Base-by-base conservation (phyloP, 2,888 invertebrate species). In the Cynaeus angustus region DNA sequence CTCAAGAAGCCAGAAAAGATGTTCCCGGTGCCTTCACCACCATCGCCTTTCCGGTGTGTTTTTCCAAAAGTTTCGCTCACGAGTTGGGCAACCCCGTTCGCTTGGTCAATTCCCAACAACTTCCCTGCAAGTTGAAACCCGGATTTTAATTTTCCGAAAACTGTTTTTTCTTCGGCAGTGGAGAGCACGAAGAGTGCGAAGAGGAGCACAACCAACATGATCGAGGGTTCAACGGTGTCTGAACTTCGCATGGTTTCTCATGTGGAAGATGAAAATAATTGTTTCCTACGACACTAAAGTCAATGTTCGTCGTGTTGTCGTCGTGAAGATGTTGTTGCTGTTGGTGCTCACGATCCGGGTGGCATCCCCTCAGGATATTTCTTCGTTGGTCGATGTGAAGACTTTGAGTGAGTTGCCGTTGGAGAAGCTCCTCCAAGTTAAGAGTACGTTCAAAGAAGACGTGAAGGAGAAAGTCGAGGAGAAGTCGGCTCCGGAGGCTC, bases 341-440 rank as follows among this genome's bases (percentile, higher is more conserved):
- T 4, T 46, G 10, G 9, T 66, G 30, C 12, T 69, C 7, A 13
- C 30, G 9, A 12, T 58, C 10, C 41, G 0, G 26, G 7, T 12
- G 9, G 41, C 21, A 7, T 26, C 10, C 30, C 38, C 65, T 26
- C 82, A 83, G 77, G 82, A 83, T 72, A 71, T 83, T 67, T 75
- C 79, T 0, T 71, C 79, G 12, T 64, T 81, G 30, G 74, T 79
- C 10, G 84, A 74, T 83, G 79, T 89, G 12, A 85, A 87, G 76
- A 88, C 88, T 61, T 85, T 94, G 30, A 91, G 91, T 79, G 91
- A 92, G 79, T 81, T 94, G 56, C 90, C 92, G 1, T 77, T 94
- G 69, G 88, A 91, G 1, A 91, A 91, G 76, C 85, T 94, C 21
- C 83, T 94, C n/a, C 86, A 88, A 68, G 85, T 94, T 1, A 87